phyloP scores from a whole-genome alignment of 30 jellyfish, hydroid and myxozoan species.

The Pelagia noctiluca region DNA sequence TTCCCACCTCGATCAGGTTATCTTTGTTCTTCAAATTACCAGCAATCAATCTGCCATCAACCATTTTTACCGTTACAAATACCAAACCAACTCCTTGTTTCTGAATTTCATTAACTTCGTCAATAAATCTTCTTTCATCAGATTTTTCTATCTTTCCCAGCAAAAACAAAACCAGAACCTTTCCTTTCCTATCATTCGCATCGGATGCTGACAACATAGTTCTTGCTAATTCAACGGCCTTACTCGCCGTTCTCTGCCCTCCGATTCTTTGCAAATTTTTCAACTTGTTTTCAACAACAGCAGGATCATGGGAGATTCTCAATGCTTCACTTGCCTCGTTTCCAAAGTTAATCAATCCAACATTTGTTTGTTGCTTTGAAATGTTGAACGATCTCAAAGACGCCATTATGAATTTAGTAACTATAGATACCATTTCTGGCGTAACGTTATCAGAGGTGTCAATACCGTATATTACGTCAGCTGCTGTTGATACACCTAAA shows the following conservation, averaged over 20 bases:
- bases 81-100: slow-evolving; percentile 15
- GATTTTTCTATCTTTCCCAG: background rate
- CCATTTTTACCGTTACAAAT: slow-evolving; percentile 2
- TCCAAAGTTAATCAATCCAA: slow-evolving; percentile 43
- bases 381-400: slow-evolving; percentile 10
- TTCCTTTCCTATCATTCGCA: background rate
- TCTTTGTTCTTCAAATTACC: background rate
- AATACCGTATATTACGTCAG: slow-evolving; percentile 43
- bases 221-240: background rate
- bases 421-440: background rate
- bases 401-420: slow-evolving; percentile 15
- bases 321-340: background rate
- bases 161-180: background rate
- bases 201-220: background rate
- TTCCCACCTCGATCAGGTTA: background rate
- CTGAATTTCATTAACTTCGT: background rate
- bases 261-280: background rate
- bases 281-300: background rate
- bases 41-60: background rate
- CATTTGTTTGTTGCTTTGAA: slow-evolving; percentile 17
- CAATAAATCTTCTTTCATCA: background rate
- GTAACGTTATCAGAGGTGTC: slow-evolving; percentile 56
- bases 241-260: background rate
- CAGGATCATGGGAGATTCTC: background rate
- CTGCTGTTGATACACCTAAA: slow-evolving; percentile 19